Base-by-base conservation (phyloP, 2,888 invertebrate species). In the Sabellastarte sp. region DNA sequence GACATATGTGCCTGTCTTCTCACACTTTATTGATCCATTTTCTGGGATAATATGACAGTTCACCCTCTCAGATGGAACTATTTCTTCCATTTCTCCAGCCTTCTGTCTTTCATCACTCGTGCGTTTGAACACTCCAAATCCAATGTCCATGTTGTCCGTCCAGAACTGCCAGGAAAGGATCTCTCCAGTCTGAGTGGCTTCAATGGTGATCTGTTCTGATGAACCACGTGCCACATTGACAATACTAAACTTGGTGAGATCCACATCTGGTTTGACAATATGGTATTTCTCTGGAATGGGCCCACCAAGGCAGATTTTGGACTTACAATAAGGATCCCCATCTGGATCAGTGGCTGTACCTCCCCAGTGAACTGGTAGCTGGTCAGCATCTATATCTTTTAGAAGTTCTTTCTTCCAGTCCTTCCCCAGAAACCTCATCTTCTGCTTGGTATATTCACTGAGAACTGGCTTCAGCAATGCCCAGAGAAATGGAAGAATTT, bases 151-250 rank as follows among this genome's bases (percentile, higher is more conserved):
- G 63, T 88, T 90, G 73, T 93, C 91, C 0, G 93, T 90, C 64
- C 90, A 89, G 77, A 93, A 92, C 72, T 93, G 93, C 95, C 95
- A 95, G n/a, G n/a, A n/a, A n/a, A n/a, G n/a, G n/a, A n/a, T n/a
- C n/a, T n/a, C n/a, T n/a, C n/a, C n/a, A n/a, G n/a, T n/a, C n/a
- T n/a, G n/a, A n/a, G n/a, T n/a, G n/a, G n/a, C n/a, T n/a, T n/a
- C n/a, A n/a, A n/a, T n/a, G n/a, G n/a, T n/a, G n/a, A 57, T n/a
- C 30, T 15, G 2, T 28, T 3, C 28, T 28, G 26, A 28, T 3
- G 26, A 56, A 28, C 28, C 30, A 26, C 0, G 26, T 30, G 28
- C 56, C 24, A 56, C 26, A 26, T 4, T 10, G 28, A 3, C n/a
- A n/a, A 20, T 56, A 28, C 29, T 28, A 30, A 56, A 3, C 4